phyloP scores from a whole-genome alignment of 2,888 invertebrate genomes.

The Pandemis heparana region DNA sequence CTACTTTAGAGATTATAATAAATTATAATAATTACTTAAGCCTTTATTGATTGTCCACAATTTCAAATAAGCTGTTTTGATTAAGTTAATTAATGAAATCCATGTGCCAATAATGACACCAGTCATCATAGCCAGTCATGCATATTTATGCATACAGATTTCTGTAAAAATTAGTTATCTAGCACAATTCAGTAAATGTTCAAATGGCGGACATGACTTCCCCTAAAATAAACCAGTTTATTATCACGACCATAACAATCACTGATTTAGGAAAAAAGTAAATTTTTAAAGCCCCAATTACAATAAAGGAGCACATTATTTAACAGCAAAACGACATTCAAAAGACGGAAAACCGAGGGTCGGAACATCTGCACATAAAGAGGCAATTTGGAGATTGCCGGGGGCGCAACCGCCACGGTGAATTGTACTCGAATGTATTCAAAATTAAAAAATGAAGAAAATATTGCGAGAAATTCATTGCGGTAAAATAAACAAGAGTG shows the following conservation, averaged over 20 bases:
- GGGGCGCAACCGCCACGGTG: constrained; percentile 80
- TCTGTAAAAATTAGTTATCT: background rate
- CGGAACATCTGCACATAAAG: constrained; percentile 85
- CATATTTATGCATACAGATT: no score
- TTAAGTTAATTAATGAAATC: background rate
- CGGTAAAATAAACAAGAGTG: constrained; percentile 82
- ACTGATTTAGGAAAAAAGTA: constrained; percentile 52
- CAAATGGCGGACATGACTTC: background rate
- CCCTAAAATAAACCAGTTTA: constrained; percentile 37
- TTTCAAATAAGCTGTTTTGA: background rate
- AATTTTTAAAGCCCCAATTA: constrained; percentile 75
- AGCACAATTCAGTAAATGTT: background rate
- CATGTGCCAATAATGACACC: background rate
- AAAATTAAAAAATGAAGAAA: constrained; percentile 81
- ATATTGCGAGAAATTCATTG: constrained; percentile 82
- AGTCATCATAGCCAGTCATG: background rate
- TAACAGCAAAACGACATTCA: constrained; percentile 85
- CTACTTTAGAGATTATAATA: no score
- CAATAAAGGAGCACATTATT: constrained; percentile 83
- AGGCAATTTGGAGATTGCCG: constrained; percentile 86
- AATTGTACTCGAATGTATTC: constrained; percentile 84
- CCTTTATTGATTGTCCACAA: no score
- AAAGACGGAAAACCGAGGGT: constrained; percentile 85
- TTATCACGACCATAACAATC: constrained; percentile 38
- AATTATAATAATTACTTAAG: no score